Conservation (phyloP, 1,140 invertebrate species). For the Neuroterus valhalla region DNA sequence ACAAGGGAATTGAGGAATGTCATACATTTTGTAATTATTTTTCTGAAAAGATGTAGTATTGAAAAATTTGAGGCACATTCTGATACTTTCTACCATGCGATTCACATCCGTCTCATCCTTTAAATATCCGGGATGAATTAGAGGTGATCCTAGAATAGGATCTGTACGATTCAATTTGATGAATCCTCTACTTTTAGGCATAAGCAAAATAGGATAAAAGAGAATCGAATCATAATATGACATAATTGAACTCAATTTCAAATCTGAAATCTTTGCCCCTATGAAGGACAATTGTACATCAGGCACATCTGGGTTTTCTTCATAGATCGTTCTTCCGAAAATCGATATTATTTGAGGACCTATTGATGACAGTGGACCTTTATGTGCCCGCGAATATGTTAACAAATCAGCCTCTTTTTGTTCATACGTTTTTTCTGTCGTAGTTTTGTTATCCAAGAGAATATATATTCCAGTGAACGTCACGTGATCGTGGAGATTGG, state of each 20-base stretch:
- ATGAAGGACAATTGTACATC: slow-evolving; percentile 59
- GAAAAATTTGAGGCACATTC: slow-evolving; percentile 52
- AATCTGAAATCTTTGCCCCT: slow-evolving; percentile 36
- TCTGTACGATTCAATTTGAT: slow-evolving; percentile 73
- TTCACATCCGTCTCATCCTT: slow-evolving; percentile 66
- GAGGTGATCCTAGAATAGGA: slow-evolving; percentile 76
- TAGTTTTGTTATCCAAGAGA: slow-evolving; percentile 72
- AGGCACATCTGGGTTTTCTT: slow-evolving; percentile 28
- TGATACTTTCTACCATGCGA: slow-evolving; percentile 68
- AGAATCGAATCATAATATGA: slow-evolving; percentile 66
- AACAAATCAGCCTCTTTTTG: slow-evolving; percentile 65
- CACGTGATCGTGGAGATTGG: slow-evolving; percentile 81
- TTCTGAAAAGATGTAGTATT: slow-evolving; percentile 48
- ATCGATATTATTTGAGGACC: slow-evolving; percentile 39
- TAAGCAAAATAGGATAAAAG: slow-evolving; percentile 69
- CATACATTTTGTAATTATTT: slow-evolving; percentile 48
- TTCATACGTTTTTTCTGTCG: slow-evolving; percentile 69
- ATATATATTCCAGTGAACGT: slow-evolving; percentile 77
- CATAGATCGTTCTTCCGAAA: slow-evolving; percentile 54
- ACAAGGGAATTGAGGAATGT: slow-evolving; percentile 33
- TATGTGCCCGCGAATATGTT: slow-evolving; percentile 50
- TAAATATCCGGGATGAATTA: slow-evolving; percentile 78
- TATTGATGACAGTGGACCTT: slow-evolving; percentile 41
- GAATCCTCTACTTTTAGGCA: slow-evolving; percentile 75
- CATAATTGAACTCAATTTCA: slow-evolving; percentile 24